phyloP scores from a whole-genome alignment of 2,797 vertebrate genomes.

The Cyprinella venusta region DNA sequence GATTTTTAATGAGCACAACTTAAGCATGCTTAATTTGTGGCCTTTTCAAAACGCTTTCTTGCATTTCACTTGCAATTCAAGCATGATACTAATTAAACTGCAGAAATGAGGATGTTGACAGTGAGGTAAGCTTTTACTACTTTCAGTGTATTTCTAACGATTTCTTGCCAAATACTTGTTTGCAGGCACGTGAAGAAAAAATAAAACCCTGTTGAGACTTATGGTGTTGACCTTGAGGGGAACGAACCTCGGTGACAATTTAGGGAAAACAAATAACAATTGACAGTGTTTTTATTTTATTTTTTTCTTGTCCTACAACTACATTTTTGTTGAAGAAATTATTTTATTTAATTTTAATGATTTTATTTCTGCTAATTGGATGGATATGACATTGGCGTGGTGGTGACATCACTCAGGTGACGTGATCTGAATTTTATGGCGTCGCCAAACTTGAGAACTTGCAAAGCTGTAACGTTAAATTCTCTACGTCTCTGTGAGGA shows the following conservation, averaged over 20 bases:
- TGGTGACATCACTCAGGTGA: constrained; percentile 20
- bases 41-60: constrained; percentile 51
- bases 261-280: background rate
- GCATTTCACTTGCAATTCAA: constrained; percentile 28
- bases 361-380: background rate
- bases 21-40: constrained; percentile 54
- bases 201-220: background rate
- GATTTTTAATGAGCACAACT: constrained; percentile 60
- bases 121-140: background rate
- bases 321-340: background rate
- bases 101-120: background rate
- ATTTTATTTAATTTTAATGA: background rate
- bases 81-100: constrained; percentile 6
- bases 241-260: background rate
- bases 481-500: no score
- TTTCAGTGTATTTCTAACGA: background rate
- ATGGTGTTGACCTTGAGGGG: background rate
- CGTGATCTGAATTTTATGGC: background rate
- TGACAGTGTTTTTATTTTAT: no score
- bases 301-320: background rate
- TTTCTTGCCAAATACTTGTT: background rate
- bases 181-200: background rate
- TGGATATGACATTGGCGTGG: background rate
- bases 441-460: background rate
- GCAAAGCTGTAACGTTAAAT: background rate